phyloP scores from a whole-genome alignment of 1,140 invertebrate species.

The Temnothorax longispinosus region DNA sequence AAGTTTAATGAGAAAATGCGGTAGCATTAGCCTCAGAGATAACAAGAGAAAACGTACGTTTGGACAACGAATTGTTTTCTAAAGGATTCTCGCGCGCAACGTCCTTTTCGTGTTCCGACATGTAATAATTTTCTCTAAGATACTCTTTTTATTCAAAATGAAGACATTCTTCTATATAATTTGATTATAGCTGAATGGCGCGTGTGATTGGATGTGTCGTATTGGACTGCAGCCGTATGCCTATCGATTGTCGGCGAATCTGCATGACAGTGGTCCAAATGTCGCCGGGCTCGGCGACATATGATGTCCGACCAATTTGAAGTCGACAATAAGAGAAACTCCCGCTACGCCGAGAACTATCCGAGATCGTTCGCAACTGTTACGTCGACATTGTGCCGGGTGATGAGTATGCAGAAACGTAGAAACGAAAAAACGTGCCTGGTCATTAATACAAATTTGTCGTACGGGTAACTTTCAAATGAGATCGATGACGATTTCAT shows the following conservation, averaged over 20 bases:
- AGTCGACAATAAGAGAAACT: slow-evolving; percentile 76
- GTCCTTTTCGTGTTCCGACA: neutral
- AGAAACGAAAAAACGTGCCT: slow-evolving; percentile 70
- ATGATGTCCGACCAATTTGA: slow-evolving; percentile 66
- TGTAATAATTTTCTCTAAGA: neutral
- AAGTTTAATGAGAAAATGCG: slow-evolving; percentile 11
- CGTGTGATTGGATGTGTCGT: slow-evolving; percentile 8
- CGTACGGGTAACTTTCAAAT: slow-evolving; percentile 56
- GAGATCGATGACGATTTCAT: slow-evolving; percentile 77
- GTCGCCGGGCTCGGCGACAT: slow-evolving; percentile 50
- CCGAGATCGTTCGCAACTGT: slow-evolving; percentile 74
- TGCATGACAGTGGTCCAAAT: slow-evolving; percentile 61
- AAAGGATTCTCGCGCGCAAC: neutral
- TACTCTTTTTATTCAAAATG: neutral
- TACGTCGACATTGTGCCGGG: slow-evolving; percentile 65
- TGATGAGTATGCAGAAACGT: slow-evolving; percentile 72
- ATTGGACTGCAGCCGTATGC: neutral
- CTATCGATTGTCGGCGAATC: slow-evolving; percentile 30
- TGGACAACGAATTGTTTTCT: neutral
- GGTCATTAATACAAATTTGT: slow-evolving; percentile 81
- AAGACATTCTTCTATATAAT: neutral
- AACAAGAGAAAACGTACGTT: neutral
- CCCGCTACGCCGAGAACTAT: slow-evolving; percentile 50
- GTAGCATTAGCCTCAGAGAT: neutral
- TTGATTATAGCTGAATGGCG: slow-evolving; percentile 39